Conservation (phyloP, 2,797 vertebrate species). For the Hydrocynus forskahlii region DNA sequence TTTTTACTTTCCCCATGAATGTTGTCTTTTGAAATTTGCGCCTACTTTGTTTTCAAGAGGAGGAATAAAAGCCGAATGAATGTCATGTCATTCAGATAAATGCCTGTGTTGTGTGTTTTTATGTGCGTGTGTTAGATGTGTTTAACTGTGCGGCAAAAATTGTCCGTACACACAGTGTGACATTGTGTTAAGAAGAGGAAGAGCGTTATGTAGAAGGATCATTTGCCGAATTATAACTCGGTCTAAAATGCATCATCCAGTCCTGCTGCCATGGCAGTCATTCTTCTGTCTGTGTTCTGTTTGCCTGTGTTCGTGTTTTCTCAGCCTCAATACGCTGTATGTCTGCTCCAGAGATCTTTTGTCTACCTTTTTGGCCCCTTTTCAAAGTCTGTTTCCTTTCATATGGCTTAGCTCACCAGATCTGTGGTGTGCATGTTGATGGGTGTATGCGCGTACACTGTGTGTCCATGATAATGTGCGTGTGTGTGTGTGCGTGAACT, state of each 20-base stretch:
- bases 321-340: conserved; percentile 66
- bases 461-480: conserved; percentile 54
- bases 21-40: conserved; percentile 59
- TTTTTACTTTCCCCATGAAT: conserved; percentile 55
- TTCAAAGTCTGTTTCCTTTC: conserved; percentile 74
- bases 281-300: conserved; percentile 61
- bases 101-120: neutral
- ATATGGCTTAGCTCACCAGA: conserved; percentile 76
- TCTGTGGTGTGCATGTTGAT: conserved; percentile 54
- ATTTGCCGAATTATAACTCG: conserved; percentile 11
- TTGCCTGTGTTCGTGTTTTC: conserved; percentile 41
- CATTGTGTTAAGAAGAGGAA: neutral
- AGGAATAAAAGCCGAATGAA: conserved; percentile 64
- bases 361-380: conserved; percentile 72
- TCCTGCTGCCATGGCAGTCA: conserved; percentile 49
- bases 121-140: neutral
- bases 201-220: neutral
- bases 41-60: conserved; percentile 70
- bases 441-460: conserved; percentile 47
- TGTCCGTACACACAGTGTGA: neutral
- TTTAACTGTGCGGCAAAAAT: neutral
- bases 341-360: conserved; percentile 64
- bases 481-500: conserved; percentile 65
- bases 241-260: conserved; percentile 8
- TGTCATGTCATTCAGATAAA: conserved; percentile 46